Evolutionary conservation across 1,140 invertebrate genomes (phyloP), one percentile per base, ranked within the genome.

Genomic region (Pseudomyrmex flavicornis): DNA sequence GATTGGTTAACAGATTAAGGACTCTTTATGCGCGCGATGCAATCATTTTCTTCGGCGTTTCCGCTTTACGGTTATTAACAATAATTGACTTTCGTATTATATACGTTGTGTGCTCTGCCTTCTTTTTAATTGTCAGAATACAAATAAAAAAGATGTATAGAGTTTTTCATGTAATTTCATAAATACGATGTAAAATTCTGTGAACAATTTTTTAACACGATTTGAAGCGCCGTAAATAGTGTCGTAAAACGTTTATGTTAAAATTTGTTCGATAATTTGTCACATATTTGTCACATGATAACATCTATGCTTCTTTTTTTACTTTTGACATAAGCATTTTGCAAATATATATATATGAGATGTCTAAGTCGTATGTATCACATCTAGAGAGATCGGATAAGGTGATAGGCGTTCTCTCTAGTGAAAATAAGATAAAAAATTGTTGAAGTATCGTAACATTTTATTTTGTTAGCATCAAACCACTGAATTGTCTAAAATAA

Each of bases 1-100:
- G 44, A 50, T 79, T 26, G 1, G 1, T 3, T 56, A 79, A 22
- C 20, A 17, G 44, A 62, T 59, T 69, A 58, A 68, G 1, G 1
- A n/a, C 17, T 66, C 35, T 22, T 44, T 66, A 66, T 66, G 48
- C 22, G 4, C 7, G 22, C 12, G 8, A 20, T 17, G 17, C 13
- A 79, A 79, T 79, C 58, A 46, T 48, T 69, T 69, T 56, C 1
- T 7, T 46, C 52, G 2, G 15, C 20, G 20, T 52, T 65, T 76
- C 4, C 4, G 12, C 50, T 62, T 5, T 62, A 13, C 5, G 13
- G 0, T 15, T 5, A 63, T 7, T 56, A 7, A 66, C 13, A 0
- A 15, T 61, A 20, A 69, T 69, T 12, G 17, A 62, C 0, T 61
- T 50, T 22, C 0, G 7, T 22, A 35, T 20, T 50, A 15, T 13